These are phyloP conservation scores for Drosophila setifemur DNA, from an alignment of 1,140 invertebrate genomes.

Conservation along the genomic window DNA sequence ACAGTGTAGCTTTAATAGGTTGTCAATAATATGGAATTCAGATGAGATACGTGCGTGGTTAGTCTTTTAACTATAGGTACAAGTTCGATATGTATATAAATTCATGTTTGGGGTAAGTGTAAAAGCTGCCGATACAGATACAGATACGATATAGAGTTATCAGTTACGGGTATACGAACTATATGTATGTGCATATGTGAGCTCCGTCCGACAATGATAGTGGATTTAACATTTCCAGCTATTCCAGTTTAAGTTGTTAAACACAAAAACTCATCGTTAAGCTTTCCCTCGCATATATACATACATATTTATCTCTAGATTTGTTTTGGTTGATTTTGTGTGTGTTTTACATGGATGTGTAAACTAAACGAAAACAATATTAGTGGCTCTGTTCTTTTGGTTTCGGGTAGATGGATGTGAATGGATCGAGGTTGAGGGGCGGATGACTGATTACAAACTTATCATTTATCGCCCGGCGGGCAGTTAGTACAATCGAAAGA, in stretches of 20 bases:
- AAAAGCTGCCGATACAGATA: slow-evolving; percentile 51
- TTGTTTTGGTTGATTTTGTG: slow-evolving; percentile 13
- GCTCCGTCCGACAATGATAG: slow-evolving; percentile 29
- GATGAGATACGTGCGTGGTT: slow-evolving; percentile 72
- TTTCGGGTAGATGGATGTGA: background rate
- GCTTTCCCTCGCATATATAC: slow-evolving; percentile 33
- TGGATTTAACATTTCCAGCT: slow-evolving; percentile 33
- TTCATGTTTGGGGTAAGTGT: slow-evolving; percentile 41
- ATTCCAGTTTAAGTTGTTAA: slow-evolving; percentile 39
- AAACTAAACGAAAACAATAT: slow-evolving; percentile 53
- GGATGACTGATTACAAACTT: slow-evolving; percentile 56
- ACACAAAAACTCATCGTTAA: slow-evolving; percentile 37
- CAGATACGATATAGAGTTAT: slow-evolving; percentile 40
- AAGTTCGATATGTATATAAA: slow-evolving; percentile 59
- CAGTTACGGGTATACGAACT: slow-evolving; percentile 27
- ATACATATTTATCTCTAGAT: slow-evolving; percentile 44
- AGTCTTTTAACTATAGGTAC: slow-evolving; percentile 59
- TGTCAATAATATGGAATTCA: slow-evolving; percentile 71
- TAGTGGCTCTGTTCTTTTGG: slow-evolving; percentile 28
- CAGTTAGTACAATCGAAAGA: slow-evolving; percentile 66
- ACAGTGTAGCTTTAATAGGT: slow-evolving; percentile 77
- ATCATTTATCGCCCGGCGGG: slow-evolving; percentile 43
- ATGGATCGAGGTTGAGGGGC: slow-evolving; percentile 24
- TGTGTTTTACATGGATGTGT: slow-evolving; percentile 39
- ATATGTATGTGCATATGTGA: slow-evolving; percentile 40